Percentiles rank a stretch among this genome's conserved stretches.
Conservation (phyloP, 2,888 invertebrate genomes). For the Poecilobothrus nobilitatus region DNA sequence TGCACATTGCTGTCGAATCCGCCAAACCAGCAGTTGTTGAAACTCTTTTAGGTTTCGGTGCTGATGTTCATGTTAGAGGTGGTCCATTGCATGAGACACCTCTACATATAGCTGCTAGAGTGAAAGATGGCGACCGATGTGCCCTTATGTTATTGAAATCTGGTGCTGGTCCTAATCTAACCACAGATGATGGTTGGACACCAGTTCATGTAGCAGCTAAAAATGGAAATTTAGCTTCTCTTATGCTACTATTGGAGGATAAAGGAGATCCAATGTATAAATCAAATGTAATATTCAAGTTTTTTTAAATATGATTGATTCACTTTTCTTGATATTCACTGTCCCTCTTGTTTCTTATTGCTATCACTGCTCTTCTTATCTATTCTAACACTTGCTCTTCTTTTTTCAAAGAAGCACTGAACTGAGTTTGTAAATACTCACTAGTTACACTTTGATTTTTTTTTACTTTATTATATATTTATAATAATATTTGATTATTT, state of each 20-base stretch:
- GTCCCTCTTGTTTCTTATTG: no score
- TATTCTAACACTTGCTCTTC: no score
- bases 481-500: neutral
- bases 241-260: conserved; percentile 81
- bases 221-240: conserved; percentile 80
- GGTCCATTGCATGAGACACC: conserved; percentile 88
- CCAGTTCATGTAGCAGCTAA: conserved; percentile 94
- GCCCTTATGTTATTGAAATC: conserved; percentile 96
- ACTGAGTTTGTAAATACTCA: no score
- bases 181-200: conserved; percentile 93
- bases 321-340: no score
- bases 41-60: conserved; percentile 90
- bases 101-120: conserved; percentile 91
- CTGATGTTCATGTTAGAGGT: conserved; percentile 91
- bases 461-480: neutral
- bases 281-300: conserved; percentile 62
- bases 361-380: no score
- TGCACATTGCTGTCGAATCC: conserved; percentile 94
- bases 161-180: conserved; percentile 92
- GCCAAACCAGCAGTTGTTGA: conserved; percentile 92
- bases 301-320: neutral
- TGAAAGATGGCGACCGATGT: conserved; percentile 84
- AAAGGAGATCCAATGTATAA: conserved; percentile 87
- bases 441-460: no score
- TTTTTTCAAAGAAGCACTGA: no score